These are phyloP conservation scores for Drosophila nigromelanica DNA, from an alignment of 1,140 invertebrate genomes.

Conservation along the genomic window DNA sequence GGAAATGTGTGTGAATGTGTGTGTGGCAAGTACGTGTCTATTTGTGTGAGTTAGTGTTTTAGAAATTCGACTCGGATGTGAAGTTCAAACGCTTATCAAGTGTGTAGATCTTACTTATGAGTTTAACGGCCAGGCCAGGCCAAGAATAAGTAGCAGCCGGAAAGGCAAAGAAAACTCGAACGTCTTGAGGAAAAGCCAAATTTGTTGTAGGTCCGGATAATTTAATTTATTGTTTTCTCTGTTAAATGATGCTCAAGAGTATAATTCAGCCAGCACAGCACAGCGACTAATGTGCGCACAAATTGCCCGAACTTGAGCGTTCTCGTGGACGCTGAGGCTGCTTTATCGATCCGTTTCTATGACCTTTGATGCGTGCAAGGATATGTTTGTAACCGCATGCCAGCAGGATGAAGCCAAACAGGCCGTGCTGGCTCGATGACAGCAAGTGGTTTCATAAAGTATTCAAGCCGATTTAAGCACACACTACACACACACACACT, in stretches of 20 bases:
- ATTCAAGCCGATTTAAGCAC: constrained; percentile 11
- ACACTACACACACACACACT: constrained; percentile 1
- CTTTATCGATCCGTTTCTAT: constrained; percentile 38
- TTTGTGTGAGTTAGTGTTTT: constrained; percentile 81
- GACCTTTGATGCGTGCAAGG: constrained; percentile 55
- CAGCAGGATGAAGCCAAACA: background rate
- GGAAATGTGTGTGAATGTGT: constrained; percentile 51
- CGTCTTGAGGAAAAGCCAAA: constrained; percentile 68
- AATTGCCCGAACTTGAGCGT: constrained; percentile 54
- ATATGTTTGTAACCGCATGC: constrained; percentile 16
- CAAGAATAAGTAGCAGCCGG: constrained; percentile 7
- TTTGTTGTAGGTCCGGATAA: constrained; percentile 75
- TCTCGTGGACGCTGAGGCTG: background rate
- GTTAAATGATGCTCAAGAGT: constrained; percentile 82
- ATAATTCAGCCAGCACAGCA: constrained; percentile 64
- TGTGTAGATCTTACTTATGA: constrained; percentile 82
- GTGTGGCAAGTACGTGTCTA: constrained; percentile 63
- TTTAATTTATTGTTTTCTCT: constrained; percentile 82
- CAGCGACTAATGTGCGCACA: constrained; percentile 73
- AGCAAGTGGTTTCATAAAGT: constrained; percentile 52
- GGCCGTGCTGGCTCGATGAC: constrained; percentile 23
- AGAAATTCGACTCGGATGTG: constrained; percentile 75
- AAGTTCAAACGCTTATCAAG: constrained; percentile 78
- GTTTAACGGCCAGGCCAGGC: constrained; percentile 53
- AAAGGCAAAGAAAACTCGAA: constrained; percentile 17